Percentiles rank a stretch among this genome's conserved stretches.
These are phyloP conservation scores for Triplophysa siluroides DNA, from an alignment of 2,113 vertebrate species.

Conservation along the genomic window DNA sequence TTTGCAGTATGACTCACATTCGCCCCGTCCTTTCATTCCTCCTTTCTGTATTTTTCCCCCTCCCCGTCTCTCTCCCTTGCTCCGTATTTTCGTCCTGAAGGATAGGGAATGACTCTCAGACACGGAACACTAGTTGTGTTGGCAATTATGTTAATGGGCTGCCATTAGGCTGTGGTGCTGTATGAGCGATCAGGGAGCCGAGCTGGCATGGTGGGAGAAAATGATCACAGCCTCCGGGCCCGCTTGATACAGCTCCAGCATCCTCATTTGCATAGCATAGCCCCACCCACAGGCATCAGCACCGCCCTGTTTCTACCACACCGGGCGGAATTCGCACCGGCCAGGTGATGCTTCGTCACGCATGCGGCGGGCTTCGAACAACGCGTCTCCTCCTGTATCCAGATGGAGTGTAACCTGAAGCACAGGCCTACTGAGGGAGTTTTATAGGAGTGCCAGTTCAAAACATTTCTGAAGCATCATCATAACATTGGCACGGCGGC, in stretches of 20 bases:
- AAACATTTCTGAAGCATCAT: slow-evolving; percentile 47
- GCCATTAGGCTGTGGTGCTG: slow-evolving; percentile 98
- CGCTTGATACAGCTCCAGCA: slow-evolving; percentile 83
- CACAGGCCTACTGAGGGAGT: slow-evolving; percentile 27
- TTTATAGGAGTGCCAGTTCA: slow-evolving; percentile 37
- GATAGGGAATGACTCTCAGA: slow-evolving; percentile 90
- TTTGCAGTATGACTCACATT: slow-evolving; percentile 18
- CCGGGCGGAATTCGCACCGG: neutral
- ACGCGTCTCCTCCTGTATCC: neutral
- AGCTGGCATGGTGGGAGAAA: slow-evolving; percentile 86
- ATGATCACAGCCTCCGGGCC: slow-evolving; percentile 85
- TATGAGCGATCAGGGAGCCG: slow-evolving; percentile 91
- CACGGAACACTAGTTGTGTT: slow-evolving; percentile 95
- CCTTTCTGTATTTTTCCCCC: slow-evolving; percentile 8
- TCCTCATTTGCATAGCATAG: slow-evolving; percentile 77
- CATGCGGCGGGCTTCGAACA: neutral
- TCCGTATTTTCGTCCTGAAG: slow-evolving; percentile 62
- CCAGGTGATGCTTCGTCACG: slow-evolving; percentile 8
- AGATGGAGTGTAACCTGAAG: slow-evolving; percentile 20
- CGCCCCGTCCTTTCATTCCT: neutral
- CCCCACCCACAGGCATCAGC: slow-evolving; percentile 64
- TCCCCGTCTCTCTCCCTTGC: neutral
- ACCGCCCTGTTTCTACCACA: neutral
- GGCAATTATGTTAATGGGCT: slow-evolving; percentile 98
- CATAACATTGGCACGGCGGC: slow-evolving; percentile 33